These are phyloP conservation scores for Leucophora obtusa DNA, from an alignment of 2,888 invertebrate genomes.

Conservation along the genomic window DNA sequence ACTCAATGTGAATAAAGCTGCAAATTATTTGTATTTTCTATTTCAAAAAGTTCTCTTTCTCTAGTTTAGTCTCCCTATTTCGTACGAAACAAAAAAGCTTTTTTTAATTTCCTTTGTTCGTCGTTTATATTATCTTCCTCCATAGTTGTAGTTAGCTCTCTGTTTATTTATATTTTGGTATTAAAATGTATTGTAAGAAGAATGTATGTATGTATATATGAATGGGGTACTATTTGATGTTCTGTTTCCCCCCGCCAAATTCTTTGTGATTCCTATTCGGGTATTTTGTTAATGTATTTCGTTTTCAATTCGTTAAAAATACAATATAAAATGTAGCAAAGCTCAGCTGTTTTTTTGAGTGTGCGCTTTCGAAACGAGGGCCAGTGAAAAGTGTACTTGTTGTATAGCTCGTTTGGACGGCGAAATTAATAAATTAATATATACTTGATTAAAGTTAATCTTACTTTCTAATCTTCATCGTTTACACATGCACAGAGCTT, in stretches of 20 bases:
- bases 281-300: not conserved
- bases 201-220: too few relatives aligned
- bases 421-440: too few relatives aligned
- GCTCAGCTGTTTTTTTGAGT: slow-evolving; percentile 55
- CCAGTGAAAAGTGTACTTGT: too few relatives aligned
- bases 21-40: slow-evolving; percentile 50
- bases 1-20: slow-evolving; percentile 47
- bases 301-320: slow-evolving; percentile 16
- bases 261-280: slow-evolving; percentile 12
- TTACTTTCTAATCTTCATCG: too few relatives aligned
- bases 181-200: slow-evolving; percentile 2
- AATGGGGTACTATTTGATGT: too few relatives aligned
- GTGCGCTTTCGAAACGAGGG: slow-evolving; percentile 37
- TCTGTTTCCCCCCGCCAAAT: slow-evolving; percentile 17
- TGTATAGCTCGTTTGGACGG: too few relatives aligned
- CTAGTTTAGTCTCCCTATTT: slow-evolving; percentile 3
- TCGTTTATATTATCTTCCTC: not conserved
- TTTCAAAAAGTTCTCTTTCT: slow-evolving; percentile 18
- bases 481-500: too few relatives aligned
- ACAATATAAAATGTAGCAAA: slow-evolving; percentile 41
- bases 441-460: too few relatives aligned
- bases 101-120: slow-evolving; percentile 15
- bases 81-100: slow-evolving; percentile 32
- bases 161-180: slow-evolving; percentile 55
- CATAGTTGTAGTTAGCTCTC: slow-evolving; percentile 35